Evolutionary conservation across 2,113 vertebrate genomes (phyloP), one percentile per base, ranked within the genome.

Genomic region (Irena cyanogastra): DNA sequence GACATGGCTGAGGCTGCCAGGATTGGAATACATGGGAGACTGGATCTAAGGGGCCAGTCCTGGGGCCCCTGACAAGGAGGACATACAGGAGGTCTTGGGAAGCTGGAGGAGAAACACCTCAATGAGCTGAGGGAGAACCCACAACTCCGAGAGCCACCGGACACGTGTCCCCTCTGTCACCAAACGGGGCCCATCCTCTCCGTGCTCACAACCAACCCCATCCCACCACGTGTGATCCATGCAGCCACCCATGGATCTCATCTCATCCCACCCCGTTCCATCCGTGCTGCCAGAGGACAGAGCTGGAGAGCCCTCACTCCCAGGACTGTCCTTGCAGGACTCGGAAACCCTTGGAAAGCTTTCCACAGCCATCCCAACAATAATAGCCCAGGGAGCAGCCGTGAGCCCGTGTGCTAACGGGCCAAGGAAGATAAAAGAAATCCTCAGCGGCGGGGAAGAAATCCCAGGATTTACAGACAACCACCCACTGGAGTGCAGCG

Each of bases 401-500:
- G 0, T 0, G 4, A 71, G 65, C 39, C 52, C 35, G 0, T 15
- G 17, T 19, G 15, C 53, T n/a, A 52, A 39, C 0, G 2, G 72
- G 69, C n/a, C 33, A 9, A 39, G 26, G 47, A 80, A 64, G 85
- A 30, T 1, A 42, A 42, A n/a, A 33, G 77, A 17, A 66, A 52
- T 13, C 41, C 80, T 59, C 45, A 10, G 53, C 0, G 0, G 41
- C 0, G 1, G 26, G 24, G 59, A 10, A 75, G 76, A 45, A 81
- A 57, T 45, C 42, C 9, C 31, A 3, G 37, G 17, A 56, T 87
- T 64, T 68, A 18, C 60, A 70, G 81, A 31, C 4, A 37, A 15
- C 1, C 57, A 17, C 57, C n/a, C 20, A 6, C 6, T 22, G 47
- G 78, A 72, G 81, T 1, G 1, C 1, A 30, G 21, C 0, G 11